phyloP scores from a whole-genome alignment of 1,140 invertebrate species.

The Cydia amplana region DNA sequence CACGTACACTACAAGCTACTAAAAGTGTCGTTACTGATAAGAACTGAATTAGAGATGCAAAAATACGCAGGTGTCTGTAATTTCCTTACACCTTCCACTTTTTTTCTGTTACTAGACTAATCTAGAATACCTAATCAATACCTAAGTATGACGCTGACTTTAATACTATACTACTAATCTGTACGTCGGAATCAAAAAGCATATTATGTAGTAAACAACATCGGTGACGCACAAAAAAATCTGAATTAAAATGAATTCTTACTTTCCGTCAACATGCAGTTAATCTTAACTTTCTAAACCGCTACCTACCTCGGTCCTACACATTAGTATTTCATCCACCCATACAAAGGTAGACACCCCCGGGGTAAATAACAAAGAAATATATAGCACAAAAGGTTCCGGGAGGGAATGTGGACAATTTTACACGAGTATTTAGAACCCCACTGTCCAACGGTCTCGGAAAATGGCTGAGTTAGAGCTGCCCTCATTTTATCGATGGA shows the following conservation, averaged over 20 bases:
- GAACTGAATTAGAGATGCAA: no score
- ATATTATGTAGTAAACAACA: no score
- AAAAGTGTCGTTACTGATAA: no score
- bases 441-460: constrained; percentile 76
- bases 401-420: constrained; percentile 77
- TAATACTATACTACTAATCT: no score
- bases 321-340: constrained; percentile 34
- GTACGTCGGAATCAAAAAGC: no score
- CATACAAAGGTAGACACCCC: constrained; percentile 46
- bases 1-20: no score
- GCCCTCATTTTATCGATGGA: constrained; percentile 35
- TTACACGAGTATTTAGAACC: constrained; percentile 79
- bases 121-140: no score
- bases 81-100: no score
- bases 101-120: no score
- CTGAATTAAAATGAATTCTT: background rate
- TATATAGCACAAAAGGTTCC: constrained; percentile 75
- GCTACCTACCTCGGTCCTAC: constrained; percentile 7
- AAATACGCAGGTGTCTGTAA: no score
- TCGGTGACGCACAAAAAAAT: background rate
- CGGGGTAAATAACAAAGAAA: constrained; percentile 76
- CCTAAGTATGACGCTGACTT: no score
- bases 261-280: background rate
- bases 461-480: constrained; percentile 59
- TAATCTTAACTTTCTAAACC: constrained; percentile 26